Evolutionary conservation across 2,888 invertebrate species (phyloP), one percentile per base, ranked within the genome.

Genomic region (Archips crataeganus): DNA sequence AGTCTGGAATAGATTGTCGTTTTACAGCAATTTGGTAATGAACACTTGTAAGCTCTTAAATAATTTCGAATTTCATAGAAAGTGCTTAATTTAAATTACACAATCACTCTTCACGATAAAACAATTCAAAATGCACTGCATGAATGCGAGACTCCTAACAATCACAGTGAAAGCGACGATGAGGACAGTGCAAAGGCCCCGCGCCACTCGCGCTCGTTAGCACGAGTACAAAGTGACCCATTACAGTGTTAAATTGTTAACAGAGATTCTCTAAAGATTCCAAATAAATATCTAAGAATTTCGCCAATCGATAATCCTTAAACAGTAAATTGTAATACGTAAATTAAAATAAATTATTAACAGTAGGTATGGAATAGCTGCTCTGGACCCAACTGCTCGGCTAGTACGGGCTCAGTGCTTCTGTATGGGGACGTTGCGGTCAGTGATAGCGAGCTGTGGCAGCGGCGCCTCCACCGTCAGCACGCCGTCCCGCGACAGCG

Each of bases 401-500:
- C 84, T 78, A 80, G 80, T 71, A 64, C 65, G 75, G 75, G 83
- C 86, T 94, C 93, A 94, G 87, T 94, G 94, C 85, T 94, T 94
- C 86, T 97, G 96, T 84, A 98, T 97, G 84, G 98, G 97, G 95
- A 98, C 98, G 91, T 97, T 95, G 87, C 97, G 97, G 91, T 98
- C 98, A 80, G 97, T 97, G 82, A 96, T 95, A 77, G 96, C 96
- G 79, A 97, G 95, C 75, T 98, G 97, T 45, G 99, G 99, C 87
- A 99, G 95, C 2, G 99, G 99, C 36, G 99, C 99, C 89, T 99
- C 99, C 64, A 99, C 99, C 49, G 99, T 99, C 76, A 99, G 95
- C 45, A 99, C 98, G 60, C 99, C 99, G 88, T 99, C 99, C 90
- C 98, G 98, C 88, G 98, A 98, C 87, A 99, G 95, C 62, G 99